Percentiles rank a stretch among this genome's conserved stretches.
These are phyloP conservation scores for Aix galericulata DNA, from an alignment of 2,113 vertebrate species.

Conservation along the genomic window DNA sequence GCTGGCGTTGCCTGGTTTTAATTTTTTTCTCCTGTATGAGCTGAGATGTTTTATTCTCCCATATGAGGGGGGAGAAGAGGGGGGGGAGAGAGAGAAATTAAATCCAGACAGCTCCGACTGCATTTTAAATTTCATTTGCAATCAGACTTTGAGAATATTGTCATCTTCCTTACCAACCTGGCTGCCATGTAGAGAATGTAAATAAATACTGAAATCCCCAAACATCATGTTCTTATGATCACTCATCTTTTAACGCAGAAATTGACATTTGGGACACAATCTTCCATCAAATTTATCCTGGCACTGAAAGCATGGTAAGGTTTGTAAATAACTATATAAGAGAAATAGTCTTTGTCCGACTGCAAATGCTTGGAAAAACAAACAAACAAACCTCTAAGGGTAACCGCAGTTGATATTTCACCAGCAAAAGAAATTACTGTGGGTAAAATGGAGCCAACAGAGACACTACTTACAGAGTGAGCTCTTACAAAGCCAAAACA, in stretches of 20 bases:
- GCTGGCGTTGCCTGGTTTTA: slow-evolving; percentile 74
- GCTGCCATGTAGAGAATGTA: slow-evolving; percentile 44
- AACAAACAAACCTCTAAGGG: neutral
- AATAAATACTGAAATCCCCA: slow-evolving; percentile 63
- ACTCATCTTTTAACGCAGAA: slow-evolving; percentile 52
- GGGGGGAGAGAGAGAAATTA: slow-evolving; percentile 43
- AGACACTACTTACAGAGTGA: neutral
- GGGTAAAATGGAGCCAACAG: neutral
- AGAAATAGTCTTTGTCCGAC: neutral
- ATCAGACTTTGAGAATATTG: slow-evolving; percentile 54
- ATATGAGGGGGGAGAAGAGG: slow-evolving; percentile 39
- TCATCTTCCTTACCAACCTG: slow-evolving; percentile 64
- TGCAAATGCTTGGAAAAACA: neutral
- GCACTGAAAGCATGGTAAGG: neutral
- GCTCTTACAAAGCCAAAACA: neutral
- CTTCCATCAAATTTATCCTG: neutral
- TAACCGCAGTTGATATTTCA: neutral
- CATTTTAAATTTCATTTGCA: slow-evolving; percentile 74
- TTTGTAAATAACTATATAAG: neutral
- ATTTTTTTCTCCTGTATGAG: slow-evolving; percentile 73
- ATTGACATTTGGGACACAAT: slow-evolving; percentile 28
- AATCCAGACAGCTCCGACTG: slow-evolving; percentile 75
- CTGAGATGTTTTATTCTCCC: slow-evolving; percentile 74
- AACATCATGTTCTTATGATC: slow-evolving; percentile 40
- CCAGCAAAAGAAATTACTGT: neutral